Conservation (phyloP, 2,797 vertebrate genomes). For the Phalloptychus januarius region DNA sequence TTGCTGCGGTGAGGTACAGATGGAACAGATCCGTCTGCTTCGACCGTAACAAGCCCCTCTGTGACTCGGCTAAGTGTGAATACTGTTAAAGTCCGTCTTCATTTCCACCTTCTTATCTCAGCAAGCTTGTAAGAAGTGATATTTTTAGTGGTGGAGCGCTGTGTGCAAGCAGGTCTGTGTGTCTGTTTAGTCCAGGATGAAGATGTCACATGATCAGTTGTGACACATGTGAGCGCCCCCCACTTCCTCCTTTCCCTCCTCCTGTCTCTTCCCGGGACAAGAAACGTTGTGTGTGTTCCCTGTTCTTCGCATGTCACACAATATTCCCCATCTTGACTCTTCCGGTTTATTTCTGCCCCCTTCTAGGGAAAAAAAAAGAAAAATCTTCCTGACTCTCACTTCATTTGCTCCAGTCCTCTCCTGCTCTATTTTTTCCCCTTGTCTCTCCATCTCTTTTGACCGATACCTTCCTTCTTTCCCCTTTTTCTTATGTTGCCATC, state of each 20-base stretch:
- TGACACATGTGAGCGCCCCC: conserved; percentile 48
- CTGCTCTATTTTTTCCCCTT: conserved; percentile 3
- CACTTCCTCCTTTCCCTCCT: background rate
- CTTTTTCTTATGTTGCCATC: conserved; percentile 10
- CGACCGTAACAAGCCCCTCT: background rate
- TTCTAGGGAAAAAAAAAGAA: conserved; percentile 18
- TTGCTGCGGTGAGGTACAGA: background rate
- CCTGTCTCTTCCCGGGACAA: conserved; percentile 32
- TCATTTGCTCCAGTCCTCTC: conserved; percentile 35
- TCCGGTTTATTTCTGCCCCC: conserved; percentile 1
- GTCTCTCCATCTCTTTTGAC: conserved; percentile 1
- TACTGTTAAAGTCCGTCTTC: conserved; percentile 8
- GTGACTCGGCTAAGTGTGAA: conserved; percentile 1
- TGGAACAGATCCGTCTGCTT: background rate
- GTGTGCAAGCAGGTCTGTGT: conserved; percentile 32
- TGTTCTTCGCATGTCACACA: conserved; percentile 30
- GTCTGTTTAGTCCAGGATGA: conserved; percentile 22
- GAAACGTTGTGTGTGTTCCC: conserved; percentile 42
- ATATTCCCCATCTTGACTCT: conserved; percentile 45
- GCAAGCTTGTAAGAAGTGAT: conserved; percentile 21
- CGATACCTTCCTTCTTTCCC: conserved; percentile 16
- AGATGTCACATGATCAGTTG: conserved; percentile 49
- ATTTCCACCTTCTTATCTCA: conserved; percentile 6
- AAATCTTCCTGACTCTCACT: conserved; percentile 23
- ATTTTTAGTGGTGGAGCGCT: conserved; percentile 30